Conservation (phyloP, 1,140 invertebrate genomes). For the Papilio aristodemus region DNA sequence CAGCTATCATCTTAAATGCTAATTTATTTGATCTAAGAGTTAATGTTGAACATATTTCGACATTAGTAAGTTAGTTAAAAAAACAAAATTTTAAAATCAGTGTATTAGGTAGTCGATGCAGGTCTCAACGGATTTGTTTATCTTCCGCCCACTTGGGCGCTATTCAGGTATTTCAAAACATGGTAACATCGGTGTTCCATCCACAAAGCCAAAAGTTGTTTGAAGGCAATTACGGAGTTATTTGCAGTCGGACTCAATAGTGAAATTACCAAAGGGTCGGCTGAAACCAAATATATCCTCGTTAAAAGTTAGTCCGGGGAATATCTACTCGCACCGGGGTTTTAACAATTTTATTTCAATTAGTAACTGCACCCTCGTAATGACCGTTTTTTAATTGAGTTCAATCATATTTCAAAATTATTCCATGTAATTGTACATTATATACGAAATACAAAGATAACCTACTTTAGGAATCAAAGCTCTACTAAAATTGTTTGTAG, state of each 20-base stretch:
- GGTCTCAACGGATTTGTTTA: slow-evolving; percentile 30
- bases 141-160: slow-evolving; percentile 33
- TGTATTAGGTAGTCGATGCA: slow-evolving; percentile 4
- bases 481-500: no score
- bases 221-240: slow-evolving; percentile 79
- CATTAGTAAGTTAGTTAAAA: not conserved
- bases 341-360: slow-evolving; percentile 81
- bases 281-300: slow-evolving; percentile 79
- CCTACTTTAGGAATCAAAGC: no score
- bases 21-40: no score
- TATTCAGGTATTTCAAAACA: slow-evolving; percentile 46
- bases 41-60: no score
- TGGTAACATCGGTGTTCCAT: slow-evolving; percentile 60
- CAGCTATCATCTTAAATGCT: no score
- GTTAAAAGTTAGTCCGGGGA: slow-evolving; percentile 77
- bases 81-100: not conserved
- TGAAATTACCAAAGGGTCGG: slow-evolving; percentile 78
- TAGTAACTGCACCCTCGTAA: slow-evolving; percentile 69
- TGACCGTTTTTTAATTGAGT: slow-evolving; percentile 67
- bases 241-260: slow-evolving; percentile 77
- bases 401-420: slow-evolving; percentile 36
- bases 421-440: slow-evolving; percentile 37
- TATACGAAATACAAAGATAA: no score
- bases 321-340: slow-evolving; percentile 54
- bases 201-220: slow-evolving; percentile 71